Evolutionary conservation across 1,140 invertebrate species (phyloP), one percentile per base, ranked within the genome.

Genomic region (Microplitis mediator): DNA sequence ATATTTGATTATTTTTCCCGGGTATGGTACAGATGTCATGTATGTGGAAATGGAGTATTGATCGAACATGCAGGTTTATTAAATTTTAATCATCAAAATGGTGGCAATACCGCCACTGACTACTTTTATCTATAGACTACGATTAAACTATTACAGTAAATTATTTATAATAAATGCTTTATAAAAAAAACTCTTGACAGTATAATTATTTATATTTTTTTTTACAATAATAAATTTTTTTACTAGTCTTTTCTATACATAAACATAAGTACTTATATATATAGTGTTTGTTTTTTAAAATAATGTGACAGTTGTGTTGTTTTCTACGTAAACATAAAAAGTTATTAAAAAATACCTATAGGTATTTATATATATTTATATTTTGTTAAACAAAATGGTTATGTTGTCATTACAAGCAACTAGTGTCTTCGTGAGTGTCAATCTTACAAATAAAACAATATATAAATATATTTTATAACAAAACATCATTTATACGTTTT

Each of bases 391-490:
- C 68, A 35, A 39, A 60, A 13, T 23, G 52, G 36, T 58, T 61
- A 60, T 60, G 39, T 16, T 32, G 34, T 8, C 31, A 23, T 62
- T 35, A 69, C 39, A 74, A 73, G 75, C 78, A 80, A 78, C 74
- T 78, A 79, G 75, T 79, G 77, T 77, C 76, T 77, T 71, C 63
- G 35, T 63, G 56, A 39, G 61, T 51, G 66, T 69, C 66, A n/a
- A 69, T 69, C 54, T 13, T 32, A 35, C 11, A 66, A 31, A 4
- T 45, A 63, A 14, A 52, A 8, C 9, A 35, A 11, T 14, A 13
- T 3, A 62, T 16, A 58, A 62, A n/a, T n/a, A 34, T 45, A 23
- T 36, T 64, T 64, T 39, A 13, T 31, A 13, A n/a, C 23, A 23
- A 23, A 23, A 23, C 23, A 23, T 23, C 23, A 62, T 62, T 14